These are phyloP conservation scores for Cephus nigrinus DNA, from an alignment of 2,888 invertebrate genomes.

Conservation along the genomic window DNA sequence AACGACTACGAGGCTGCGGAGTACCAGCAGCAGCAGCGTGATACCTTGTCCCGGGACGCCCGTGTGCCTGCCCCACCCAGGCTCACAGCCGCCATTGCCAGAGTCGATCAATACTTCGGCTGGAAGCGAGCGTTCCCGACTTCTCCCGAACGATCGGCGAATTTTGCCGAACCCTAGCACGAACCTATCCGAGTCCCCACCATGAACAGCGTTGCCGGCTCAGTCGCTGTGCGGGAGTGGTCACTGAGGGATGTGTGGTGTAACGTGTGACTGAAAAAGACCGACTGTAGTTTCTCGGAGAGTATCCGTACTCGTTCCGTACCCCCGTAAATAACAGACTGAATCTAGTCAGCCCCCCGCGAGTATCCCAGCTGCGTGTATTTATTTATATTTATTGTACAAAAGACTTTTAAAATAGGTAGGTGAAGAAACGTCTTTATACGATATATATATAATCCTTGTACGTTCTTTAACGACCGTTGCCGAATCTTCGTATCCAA, in stretches of 20 bases:
- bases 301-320: constrained; percentile 28
- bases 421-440: constrained; percentile 26
- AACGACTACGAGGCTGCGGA: constrained; percentile 70
- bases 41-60: constrained; percentile 47
- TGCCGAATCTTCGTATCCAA: constrained; percentile 1
- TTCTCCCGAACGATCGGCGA: constrained; percentile 38
- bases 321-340: constrained; percentile 17
- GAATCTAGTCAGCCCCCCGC: constrained; percentile 25
- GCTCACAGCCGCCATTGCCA: constrained; percentile 48
- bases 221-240: constrained; percentile 66
- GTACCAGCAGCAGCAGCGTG: constrained; percentile 43
- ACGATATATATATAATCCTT: constrained; percentile 13
- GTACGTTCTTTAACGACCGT: not conserved
- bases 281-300: constrained; percentile 44
- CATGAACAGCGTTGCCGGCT: constrained; percentile 58
- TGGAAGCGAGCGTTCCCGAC: constrained; percentile 59
- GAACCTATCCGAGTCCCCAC: constrained; percentile 53
- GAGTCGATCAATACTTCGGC: constrained; percentile 66
- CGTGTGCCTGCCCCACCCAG: constrained; percentile 67
- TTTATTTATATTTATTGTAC: constrained; percentile 61
- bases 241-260: constrained; percentile 63
- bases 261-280: constrained; percentile 56
- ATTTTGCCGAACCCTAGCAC: constrained; percentile 48
- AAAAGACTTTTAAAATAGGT: constrained; percentile 59
- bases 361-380: constrained; percentile 35